Evolutionary conservation across 2,888 invertebrate species (phyloP).

Genomic region (Ametastegia equiseti): DNA sequence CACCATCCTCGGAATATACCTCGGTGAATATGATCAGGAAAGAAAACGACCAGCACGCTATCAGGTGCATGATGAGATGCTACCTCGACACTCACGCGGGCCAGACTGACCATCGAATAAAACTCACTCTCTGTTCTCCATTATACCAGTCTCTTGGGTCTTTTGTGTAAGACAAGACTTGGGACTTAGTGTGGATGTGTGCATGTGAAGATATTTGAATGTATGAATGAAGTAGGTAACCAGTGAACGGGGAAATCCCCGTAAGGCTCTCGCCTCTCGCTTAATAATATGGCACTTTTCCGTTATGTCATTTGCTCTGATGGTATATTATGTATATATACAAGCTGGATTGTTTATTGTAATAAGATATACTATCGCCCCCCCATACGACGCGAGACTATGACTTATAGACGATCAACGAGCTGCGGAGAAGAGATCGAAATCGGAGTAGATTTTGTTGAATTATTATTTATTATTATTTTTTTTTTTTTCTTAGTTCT

Average conservation of each 20-base stretch:
- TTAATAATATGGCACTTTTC: not conserved
- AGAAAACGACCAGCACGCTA: not conserved
- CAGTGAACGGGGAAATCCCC: conserved; percentile 8
- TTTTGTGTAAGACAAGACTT: not conserved
- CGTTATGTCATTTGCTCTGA: not conserved
- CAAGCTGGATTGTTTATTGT: not conserved
- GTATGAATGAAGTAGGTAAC: not conserved
- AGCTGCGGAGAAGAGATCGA: no score
- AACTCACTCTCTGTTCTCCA: not conserved
- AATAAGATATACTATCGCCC: not conserved
- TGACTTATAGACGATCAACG: not conserved
- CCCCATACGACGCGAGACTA: not conserved
- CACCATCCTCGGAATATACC: no score
- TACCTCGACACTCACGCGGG: conserved; percentile 15
- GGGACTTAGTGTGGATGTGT: not conserved
- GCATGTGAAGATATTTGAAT: not conserved
- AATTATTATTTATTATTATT: no score
- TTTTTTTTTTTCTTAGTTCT: not conserved
- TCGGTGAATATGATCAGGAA: not conserved
- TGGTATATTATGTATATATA: no score
- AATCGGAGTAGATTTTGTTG: no score
- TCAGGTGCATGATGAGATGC: conserved; percentile 48
- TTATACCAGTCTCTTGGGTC: no score
- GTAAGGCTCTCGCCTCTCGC: no score
- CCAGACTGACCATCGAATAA: conserved; percentile 19